Conservation (phyloP, 2,797 vertebrate genomes). For the Cyclura pinguis region DNA sequence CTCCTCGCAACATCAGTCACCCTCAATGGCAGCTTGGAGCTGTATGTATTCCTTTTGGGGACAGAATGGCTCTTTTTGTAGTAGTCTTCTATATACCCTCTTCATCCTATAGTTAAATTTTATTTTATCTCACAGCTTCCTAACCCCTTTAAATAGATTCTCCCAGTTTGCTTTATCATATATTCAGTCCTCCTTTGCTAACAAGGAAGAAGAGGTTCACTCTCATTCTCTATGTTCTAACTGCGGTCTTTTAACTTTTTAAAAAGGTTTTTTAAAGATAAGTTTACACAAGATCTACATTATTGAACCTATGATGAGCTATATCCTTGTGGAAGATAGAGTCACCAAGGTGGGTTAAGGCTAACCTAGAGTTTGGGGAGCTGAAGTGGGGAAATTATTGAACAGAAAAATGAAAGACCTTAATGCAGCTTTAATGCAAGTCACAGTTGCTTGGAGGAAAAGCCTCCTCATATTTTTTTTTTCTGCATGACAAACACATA, state of each 20-base stretch:
- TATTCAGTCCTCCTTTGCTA: not conserved
- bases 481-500: conserved; percentile 47
- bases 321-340: conserved; percentile 47
- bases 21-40: not conserved
- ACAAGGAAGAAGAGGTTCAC: not conserved
- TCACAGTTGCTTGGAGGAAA: conserved; percentile 65
- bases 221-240: conserved; percentile 40
- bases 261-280: not conserved
- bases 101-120: not conserved
- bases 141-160: not conserved
- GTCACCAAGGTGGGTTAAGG: conserved; percentile 44
- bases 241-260: conserved; percentile 16
- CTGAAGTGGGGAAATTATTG: conserved; percentile 51
- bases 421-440: conserved; percentile 75
- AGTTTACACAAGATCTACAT: conserved; percentile 39
- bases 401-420: conserved; percentile 55
- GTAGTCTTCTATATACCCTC: not conserved
- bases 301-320: conserved; percentile 33
- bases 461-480: conserved; percentile 34
- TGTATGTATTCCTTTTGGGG: not conserved
- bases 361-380: conserved; percentile 45
- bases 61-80: not conserved
- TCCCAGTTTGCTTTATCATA: not conserved
- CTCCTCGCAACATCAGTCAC: not conserved
- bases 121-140: not conserved